Percentiles rank a stretch among this genome's conserved stretches.
phyloP scores from a whole-genome alignment of 2,888 invertebrate genomes.

The Cybosia mesomella region DNA sequence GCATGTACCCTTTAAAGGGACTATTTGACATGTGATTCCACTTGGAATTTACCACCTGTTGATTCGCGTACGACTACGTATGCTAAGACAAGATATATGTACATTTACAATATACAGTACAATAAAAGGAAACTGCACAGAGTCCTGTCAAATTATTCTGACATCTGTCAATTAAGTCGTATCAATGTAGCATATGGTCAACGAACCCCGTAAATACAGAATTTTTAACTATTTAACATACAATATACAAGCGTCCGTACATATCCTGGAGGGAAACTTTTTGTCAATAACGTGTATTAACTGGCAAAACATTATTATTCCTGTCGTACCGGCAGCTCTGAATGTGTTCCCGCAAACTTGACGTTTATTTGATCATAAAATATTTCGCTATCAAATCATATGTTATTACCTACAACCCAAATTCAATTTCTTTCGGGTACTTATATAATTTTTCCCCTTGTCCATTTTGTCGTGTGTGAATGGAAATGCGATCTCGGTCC shows the following conservation, averaged over 20 bases:
- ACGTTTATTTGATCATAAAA: constrained; percentile 45
- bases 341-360: constrained; percentile 34
- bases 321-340: constrained; percentile 19
- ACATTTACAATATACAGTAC: background rate
- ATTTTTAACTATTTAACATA: constrained; percentile 7
- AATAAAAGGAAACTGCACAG: background rate
- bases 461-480: constrained; percentile 58
- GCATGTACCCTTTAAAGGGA: background rate
- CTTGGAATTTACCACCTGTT: background rate
- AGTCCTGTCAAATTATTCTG: background rate
- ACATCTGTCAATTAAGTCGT: constrained; percentile 4
- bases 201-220: background rate
- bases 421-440: constrained; percentile 61
- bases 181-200: background rate
- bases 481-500: constrained; percentile 65
- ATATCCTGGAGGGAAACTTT: background rate
- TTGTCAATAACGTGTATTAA: constrained; percentile 27
- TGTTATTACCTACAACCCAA: constrained; percentile 43
- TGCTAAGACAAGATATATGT: background rate
- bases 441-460: constrained; percentile 54
- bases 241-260: background rate
- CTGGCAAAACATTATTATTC: constrained; percentile 32
- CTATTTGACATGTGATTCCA: background rate
- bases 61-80: background rate
- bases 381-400: constrained; percentile 47